Conservation (phyloP, 2,888 invertebrate genomes). For the Stenichneumon culpator region DNA sequence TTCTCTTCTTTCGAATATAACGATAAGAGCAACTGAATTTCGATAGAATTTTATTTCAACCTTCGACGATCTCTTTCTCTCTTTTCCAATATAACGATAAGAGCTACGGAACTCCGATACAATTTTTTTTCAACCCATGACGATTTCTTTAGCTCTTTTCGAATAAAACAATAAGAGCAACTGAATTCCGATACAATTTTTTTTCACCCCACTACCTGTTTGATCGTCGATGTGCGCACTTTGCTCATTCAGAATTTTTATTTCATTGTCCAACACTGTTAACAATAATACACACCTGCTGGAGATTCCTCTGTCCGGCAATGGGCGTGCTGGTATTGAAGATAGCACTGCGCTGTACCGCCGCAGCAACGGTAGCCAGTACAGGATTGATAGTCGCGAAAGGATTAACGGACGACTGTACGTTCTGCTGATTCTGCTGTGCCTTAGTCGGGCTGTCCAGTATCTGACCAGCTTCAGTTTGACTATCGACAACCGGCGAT, state of each 20-base stretch:
- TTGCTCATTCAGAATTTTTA: background rate
- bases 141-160: no score
- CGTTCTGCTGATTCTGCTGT: constrained; percentile 75
- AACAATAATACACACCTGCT: constrained; percentile 74
- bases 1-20: no score
- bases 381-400: constrained; percentile 83
- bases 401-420: constrained; percentile 75
- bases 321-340: constrained; percentile 78
- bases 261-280: background rate
- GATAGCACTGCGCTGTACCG: constrained; percentile 82
- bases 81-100: no score
- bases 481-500: constrained; percentile 71
- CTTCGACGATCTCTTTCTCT: no score
- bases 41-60: no score
- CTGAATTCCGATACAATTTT: no score
- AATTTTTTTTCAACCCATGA: no score
- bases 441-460: constrained; percentile 73
- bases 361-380: constrained; percentile 83
- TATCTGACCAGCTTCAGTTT: constrained; percentile 65
- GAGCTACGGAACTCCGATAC: no score
- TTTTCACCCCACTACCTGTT: background rate
- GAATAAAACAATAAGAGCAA: no score
- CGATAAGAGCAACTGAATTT: no score
- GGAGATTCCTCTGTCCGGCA: constrained; percentile 78
- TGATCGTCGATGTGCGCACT: background rate